A percentile compares a stretch with the other conserved stretches of the same genome.
Conservation (phyloP, 2,113 vertebrate species). For the Pomatostomus ruficeps region DNA sequence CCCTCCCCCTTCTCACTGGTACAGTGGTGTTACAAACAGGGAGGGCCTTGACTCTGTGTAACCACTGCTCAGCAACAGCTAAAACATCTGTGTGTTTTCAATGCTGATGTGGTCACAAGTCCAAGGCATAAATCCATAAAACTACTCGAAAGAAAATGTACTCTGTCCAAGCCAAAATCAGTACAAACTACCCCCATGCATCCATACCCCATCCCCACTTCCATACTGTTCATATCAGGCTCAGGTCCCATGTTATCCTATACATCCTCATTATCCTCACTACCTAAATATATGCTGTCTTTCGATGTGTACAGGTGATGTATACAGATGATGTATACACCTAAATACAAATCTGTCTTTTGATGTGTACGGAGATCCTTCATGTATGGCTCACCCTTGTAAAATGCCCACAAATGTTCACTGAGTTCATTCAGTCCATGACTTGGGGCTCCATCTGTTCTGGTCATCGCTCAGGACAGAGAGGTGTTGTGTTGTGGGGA, state of each 20-base stretch:
- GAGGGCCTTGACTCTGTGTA: not conserved
- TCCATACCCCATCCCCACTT: not conserved
- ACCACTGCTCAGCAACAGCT: not conserved
- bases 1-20: not conserved
- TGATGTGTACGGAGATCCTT: not conserved
- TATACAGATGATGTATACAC: no score
- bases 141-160: not conserved
- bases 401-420: not conserved
- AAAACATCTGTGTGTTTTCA: not conserved
- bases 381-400: not conserved
- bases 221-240: not conserved
- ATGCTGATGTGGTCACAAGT: not conserved
- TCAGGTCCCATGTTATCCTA: not conserved
- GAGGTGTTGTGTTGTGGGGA: not conserved
- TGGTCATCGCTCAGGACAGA: not conserved
- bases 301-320: no score
- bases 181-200: not conserved
- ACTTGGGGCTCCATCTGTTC: not conserved
- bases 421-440: not conserved
- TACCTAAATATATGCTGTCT: no score
- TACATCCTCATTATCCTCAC: not conserved
- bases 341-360: no score
- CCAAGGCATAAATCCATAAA: not conserved
- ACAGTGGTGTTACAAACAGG: rapidly evolving
- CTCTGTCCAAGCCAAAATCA: not conserved